Base-by-base conservation (phyloP, 2,888 invertebrate species). In the Lucinisca nassula region DNA sequence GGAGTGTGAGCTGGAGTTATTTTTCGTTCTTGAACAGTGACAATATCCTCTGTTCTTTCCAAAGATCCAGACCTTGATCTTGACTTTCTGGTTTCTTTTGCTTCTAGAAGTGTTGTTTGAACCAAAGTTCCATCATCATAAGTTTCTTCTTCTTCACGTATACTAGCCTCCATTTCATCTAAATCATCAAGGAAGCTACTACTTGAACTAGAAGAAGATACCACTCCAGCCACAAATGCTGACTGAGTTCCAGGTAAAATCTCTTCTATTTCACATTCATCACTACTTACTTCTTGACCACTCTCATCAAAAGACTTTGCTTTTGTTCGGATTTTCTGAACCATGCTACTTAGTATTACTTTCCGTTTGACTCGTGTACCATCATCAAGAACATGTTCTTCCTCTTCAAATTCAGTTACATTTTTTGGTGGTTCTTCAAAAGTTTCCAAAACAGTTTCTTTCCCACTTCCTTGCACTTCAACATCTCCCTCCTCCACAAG, bases 171-270 rank as follows among this genome's bases (percentile, higher is more conserved):
- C 35, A 89, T 76, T 70, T 92, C 89, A 77, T 90, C 87, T n/a
- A 89, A 79, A 55, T 90, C 90, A 83, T 93, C 93, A 79, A 90
- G 70, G 73, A 84, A 90, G 38, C 90, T 90, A 21, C 67, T 67
- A 8, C 85, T 85, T 77, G 82, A 86, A 24, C 85, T 83, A 14
- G 90, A 86, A 0, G 88, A 86, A 12, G 78, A 73, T 32, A 84
- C 82, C n/a, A 92, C 78, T 83, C 86, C 32, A 67, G 86, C 84
- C 55, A 93, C 79, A 77, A 95, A 95, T 61, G 93, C 92, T 2
- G 94, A 90, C 84, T 94, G 94, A 35, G 95, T 95, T 17, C 94
- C 94, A 30, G 95, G 95, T 30, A 95, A 85, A 32, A 95, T 90
- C 75, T 94, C 95, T 81, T 94, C 94, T 24, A 93, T 91, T 83